phyloP scores from a whole-genome alignment of 2,888 invertebrate genomes.

The Temnothorax ravouxi region DNA sequence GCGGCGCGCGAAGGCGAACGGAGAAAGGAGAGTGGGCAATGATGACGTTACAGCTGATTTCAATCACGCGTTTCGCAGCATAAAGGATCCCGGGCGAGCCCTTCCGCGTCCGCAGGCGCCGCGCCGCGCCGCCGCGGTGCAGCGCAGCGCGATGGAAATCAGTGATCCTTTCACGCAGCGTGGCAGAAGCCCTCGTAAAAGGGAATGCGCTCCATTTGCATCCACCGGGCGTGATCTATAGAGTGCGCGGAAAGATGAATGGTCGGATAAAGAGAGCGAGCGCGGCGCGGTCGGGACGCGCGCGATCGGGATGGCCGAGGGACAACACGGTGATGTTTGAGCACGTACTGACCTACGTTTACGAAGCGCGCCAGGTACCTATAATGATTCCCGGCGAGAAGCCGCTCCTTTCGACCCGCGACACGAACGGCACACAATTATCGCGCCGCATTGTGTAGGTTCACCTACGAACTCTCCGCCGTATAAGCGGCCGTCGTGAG shows the following conservation, averaged over 20 bases:
- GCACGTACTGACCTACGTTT: constrained; percentile 45
- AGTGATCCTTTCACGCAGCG: constrained; percentile 60
- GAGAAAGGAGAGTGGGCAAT: constrained; percentile 41
- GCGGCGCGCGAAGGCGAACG: constrained; percentile 24
- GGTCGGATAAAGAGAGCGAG: constrained; percentile 58
- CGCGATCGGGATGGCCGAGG: constrained; percentile 22
- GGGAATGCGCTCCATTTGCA: constrained; percentile 61
- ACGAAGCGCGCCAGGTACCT: constrained; percentile 8
- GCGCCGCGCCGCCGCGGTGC: constrained; percentile 45
- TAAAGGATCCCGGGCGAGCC: constrained; percentile 57
- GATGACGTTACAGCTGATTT: constrained; percentile 68
- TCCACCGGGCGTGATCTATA: constrained; percentile 59
- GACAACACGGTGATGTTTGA: constrained; percentile 51
- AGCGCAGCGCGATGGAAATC: constrained; percentile 58
- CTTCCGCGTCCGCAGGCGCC: constrained; percentile 64
- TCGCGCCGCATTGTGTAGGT: constrained; percentile 17
- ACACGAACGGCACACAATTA: constrained; percentile 52
- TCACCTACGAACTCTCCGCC: constrained; percentile 45
- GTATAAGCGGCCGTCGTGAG: constrained; percentile 11
- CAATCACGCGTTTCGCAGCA: constrained; percentile 58
- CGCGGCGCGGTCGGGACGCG: background rate
- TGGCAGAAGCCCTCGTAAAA: constrained; percentile 58
- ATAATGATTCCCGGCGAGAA: constrained; percentile 33
- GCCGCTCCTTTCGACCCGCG: constrained; percentile 6
- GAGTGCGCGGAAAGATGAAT: constrained; percentile 58